Evolutionary conservation across 2,888 invertebrate species (phyloP).

Genomic region (Hypena proboscidalis): DNA sequence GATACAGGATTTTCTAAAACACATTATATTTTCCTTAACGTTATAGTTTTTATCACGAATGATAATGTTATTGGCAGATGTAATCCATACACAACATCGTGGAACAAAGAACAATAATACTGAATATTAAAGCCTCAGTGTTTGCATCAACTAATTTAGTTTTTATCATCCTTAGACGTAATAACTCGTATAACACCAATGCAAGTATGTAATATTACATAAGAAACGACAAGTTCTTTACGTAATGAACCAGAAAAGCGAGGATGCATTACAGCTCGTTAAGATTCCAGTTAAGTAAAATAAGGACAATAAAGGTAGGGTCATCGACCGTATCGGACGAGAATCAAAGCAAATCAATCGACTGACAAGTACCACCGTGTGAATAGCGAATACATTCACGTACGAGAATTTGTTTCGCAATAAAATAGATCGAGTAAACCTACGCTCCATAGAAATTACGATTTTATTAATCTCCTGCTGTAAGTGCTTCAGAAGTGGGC

Average conservation of each 20-base stretch:
- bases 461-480: constrained; percentile 52
- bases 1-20: too few species aligned
- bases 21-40: too few species aligned
- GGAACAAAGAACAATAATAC: not conserved
- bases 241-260: not conserved
- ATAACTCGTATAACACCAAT: not conserved
- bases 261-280: not conserved
- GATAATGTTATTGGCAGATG: too few species aligned
- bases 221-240: not conserved
- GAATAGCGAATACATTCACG: constrained; percentile 32
- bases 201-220: not conserved
- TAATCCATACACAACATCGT: too few species aligned
- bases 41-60: too few species aligned
- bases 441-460: constrained; percentile 45
- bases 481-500: constrained; percentile 46
- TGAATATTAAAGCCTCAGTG: not conserved
- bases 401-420: constrained; percentile 39
- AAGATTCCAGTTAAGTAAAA: not conserved
- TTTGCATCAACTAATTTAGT: too few species aligned
- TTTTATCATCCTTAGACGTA: not conserved
- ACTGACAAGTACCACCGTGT: constrained; percentile 32
- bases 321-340: constrained; percentile 26
- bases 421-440: constrained; percentile 42
- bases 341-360: constrained; percentile 34
- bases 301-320: constrained; percentile 7